Conservation (phyloP, 2,113 vertebrate species). For the Tympanuchus pallidicinctus region DNA sequence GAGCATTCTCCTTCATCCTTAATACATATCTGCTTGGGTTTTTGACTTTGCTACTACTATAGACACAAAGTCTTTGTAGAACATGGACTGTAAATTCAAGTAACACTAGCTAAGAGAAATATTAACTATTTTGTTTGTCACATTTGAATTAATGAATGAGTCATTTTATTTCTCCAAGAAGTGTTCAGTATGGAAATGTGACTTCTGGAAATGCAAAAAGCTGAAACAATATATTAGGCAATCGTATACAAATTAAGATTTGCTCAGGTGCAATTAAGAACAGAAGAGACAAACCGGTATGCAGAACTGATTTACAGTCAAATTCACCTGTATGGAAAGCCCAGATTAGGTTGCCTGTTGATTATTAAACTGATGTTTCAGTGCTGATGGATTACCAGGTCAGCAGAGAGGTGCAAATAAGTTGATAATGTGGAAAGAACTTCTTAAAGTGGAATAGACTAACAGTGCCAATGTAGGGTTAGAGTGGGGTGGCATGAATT, state of each 20-base stretch:
- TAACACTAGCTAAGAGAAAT: neutral
- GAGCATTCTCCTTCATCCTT: neutral
- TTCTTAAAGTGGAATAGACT: conserved; percentile 27
- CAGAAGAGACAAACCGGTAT: conserved; percentile 75
- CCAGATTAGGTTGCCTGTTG: conserved; percentile 42
- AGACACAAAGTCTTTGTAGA: neutral
- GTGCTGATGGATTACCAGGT: conserved; percentile 16
- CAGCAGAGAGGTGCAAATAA: conserved; percentile 17
- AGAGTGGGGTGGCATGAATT: neutral
- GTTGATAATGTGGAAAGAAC: conserved; percentile 34
- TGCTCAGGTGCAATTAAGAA: conserved; percentile 79
- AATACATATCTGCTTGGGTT: neutral
- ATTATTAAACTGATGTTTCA: conserved; percentile 59
- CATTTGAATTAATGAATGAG: conserved; percentile 48
- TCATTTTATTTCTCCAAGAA: conserved; percentile 27
- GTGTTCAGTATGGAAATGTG: conserved; percentile 61
- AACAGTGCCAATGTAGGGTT: neutral
- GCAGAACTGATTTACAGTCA: conserved; percentile 73
- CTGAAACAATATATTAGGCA: conserved; percentile 56
- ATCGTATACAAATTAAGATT: conserved; percentile 78
- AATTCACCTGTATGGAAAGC: conserved; percentile 69
- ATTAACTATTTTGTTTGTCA: conserved; percentile 19
- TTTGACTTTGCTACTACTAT: neutral
- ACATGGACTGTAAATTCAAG: neutral
- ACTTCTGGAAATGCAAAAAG: conserved; percentile 74